phyloP scores from a whole-genome alignment of 2,113 vertebrate species.

The Hippoglossus stenolepis region DNA sequence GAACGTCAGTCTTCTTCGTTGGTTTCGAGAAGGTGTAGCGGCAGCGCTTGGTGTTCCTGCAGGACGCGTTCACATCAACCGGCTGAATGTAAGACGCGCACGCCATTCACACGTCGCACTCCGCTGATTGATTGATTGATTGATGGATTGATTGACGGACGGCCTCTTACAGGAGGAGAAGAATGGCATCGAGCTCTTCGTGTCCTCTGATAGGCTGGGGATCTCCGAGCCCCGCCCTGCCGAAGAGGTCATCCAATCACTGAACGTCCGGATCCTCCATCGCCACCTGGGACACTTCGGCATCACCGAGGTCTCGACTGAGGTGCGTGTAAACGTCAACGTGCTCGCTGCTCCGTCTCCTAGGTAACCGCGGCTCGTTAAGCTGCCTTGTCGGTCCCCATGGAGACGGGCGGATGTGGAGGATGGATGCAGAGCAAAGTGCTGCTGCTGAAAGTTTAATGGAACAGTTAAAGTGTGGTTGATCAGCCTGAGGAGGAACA shows the following conservation, averaged over 20 bases:
- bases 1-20: conserved; percentile 89
- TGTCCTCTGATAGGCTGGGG: conserved; percentile 87
- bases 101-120: neutral
- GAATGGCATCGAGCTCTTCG: conserved; percentile 94
- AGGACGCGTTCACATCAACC: conserved; percentile 92
- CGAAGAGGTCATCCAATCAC: conserved; percentile 92
- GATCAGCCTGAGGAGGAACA: neutral
- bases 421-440: conserved; percentile 35
- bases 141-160: neutral
- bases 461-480: conserved; percentile 42
- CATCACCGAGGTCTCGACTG: conserved; percentile 90
- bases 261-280: conserved; percentile 90
- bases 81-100: conserved; percentile 87
- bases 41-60: conserved; percentile 88
- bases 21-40: conserved; percentile 92
- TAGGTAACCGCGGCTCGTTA: conserved; percentile 1
- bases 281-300: conserved; percentile 90
- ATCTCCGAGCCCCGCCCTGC: conserved; percentile 85
- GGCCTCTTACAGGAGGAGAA: conserved; percentile 84
- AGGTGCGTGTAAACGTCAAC: conserved; percentile 79
- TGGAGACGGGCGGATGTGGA: conserved; percentile 31
- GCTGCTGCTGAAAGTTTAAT: conserved; percentile 52
- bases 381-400: conserved; percentile 1
- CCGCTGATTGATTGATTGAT: neutral
- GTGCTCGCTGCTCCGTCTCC: neutral